These are phyloP conservation scores for Cataglyphis cursor DNA, from an alignment of 2,888 invertebrate genomes.

Conservation along the genomic window DNA sequence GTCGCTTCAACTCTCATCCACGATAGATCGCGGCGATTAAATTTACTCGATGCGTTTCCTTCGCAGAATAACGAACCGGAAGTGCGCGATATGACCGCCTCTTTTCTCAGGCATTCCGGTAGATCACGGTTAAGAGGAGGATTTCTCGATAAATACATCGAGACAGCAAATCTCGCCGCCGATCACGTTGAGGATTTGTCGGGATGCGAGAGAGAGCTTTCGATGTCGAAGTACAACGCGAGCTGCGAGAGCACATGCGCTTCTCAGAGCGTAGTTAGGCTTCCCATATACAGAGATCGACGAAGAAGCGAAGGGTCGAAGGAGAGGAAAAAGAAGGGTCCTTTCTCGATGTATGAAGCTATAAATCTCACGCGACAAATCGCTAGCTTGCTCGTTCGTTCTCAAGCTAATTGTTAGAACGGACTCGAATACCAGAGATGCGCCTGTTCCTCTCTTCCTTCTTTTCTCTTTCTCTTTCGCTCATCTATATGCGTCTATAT, in stretches of 20 bases:
- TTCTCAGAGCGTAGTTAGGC: conserved; percentile 60
- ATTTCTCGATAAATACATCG: conserved; percentile 56
- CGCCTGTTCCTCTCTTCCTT: conserved; percentile 20
- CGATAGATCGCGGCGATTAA: conserved; percentile 41
- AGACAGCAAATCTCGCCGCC: conserved; percentile 63
- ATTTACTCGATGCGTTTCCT: conserved; percentile 17
- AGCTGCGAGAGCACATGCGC: conserved; percentile 47
- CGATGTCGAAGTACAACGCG: conserved; percentile 56
- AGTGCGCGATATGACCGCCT: conserved; percentile 59
- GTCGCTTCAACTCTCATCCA: conserved; percentile 22
- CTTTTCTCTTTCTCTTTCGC: conserved; percentile 46
- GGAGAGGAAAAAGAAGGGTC: conserved; percentile 36
- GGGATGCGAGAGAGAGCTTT: conserved; percentile 57
- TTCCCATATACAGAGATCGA: conserved; percentile 63
- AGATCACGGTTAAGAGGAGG: conserved; percentile 70
- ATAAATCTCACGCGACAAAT: conserved; percentile 83
- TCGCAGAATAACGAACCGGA: conserved; percentile 63
- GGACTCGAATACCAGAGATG: conserved; percentile 75
- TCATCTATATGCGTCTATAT: not conserved
- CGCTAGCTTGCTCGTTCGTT: conserved; percentile 79
- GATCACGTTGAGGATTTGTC: conserved; percentile 74
- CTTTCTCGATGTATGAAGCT: conserved; percentile 80
- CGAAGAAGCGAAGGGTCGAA: conserved; percentile 32
- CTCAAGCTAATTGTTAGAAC: conserved; percentile 83
- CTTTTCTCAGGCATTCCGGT: conserved; percentile 74